Conservation (phyloP, 2,888 invertebrate species). For the Campoplex capitator region DNA sequence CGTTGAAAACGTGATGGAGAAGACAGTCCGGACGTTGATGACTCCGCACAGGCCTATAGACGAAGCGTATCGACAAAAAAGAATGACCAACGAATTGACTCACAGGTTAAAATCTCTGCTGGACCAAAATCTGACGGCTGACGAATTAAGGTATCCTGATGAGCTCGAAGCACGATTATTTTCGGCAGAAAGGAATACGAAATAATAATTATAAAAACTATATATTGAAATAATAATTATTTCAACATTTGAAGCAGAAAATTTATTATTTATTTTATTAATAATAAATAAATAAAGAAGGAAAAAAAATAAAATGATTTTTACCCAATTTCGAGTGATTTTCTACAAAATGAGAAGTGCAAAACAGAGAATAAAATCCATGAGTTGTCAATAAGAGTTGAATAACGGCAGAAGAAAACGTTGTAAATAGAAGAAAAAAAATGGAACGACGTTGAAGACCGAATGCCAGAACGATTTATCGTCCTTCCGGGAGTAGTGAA, state of each 20-base stretch:
- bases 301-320: neutral
- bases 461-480: constrained; percentile 52
- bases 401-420: neutral
- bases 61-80: neutral
- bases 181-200: neutral
- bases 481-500: constrained; percentile 40
- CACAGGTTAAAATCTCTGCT: constrained; percentile 20
- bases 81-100: constrained; percentile 9
- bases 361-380: neutral
- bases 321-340: neutral
- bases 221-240: neutral
- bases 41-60: constrained; percentile 31
- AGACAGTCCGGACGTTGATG: constrained; percentile 34
- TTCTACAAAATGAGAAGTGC: neutral
- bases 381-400: neutral
- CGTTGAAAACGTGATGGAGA: constrained; percentile 38
- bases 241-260: neutral
- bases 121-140: neutral
- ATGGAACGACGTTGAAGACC: constrained; percentile 11
- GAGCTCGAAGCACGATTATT: neutral
- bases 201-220: neutral
- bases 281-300: neutral
- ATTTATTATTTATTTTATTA: neutral
- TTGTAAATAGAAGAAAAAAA: neutral
- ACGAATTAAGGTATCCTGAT: neutral